Percentiles rank a stretch among this genome's conserved stretches.
These are phyloP conservation scores for Brachypalpus laphriformis DNA, from an alignment of 2,888 invertebrate species.

Conservation along the genomic window DNA sequence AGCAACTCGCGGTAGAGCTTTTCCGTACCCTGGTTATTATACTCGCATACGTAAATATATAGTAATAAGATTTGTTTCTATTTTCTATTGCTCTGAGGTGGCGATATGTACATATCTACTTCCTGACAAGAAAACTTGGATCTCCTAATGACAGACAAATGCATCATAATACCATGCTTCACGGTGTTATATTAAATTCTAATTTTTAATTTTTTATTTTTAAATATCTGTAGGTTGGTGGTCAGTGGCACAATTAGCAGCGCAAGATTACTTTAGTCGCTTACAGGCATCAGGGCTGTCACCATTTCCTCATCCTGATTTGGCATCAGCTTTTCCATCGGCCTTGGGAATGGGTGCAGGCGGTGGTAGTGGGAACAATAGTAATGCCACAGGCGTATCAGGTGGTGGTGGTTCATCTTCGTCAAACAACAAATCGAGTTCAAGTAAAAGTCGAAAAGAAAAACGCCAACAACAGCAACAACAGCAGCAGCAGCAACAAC, in stretches of 20 bases:
- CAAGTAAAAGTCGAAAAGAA: constrained; percentile 81
- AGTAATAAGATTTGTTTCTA: too few relatives aligned
- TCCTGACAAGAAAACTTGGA: neutral
- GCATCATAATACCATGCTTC: neutral
- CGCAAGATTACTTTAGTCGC: constrained; percentile 93
- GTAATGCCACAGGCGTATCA: constrained; percentile 79
- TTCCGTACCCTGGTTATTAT: too few relatives aligned
- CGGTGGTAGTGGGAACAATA: constrained; percentile 76
- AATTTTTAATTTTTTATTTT: neutral
- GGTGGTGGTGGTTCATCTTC: constrained; percentile 77
- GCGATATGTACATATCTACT: neutral
- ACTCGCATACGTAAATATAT: too few relatives aligned
- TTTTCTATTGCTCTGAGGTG: too few relatives aligned
- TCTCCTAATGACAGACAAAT: neutral
- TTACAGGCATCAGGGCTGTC: constrained; percentile 91
- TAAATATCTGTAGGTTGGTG: constrained; percentile 88
- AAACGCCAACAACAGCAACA: constrained; percentile 81
- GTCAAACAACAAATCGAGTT: constrained; percentile 80
- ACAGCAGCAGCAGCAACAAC: constrained; percentile 79
- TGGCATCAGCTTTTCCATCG: constrained; percentile 85
- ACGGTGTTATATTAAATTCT: neutral
- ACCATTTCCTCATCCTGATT: constrained; percentile 87
- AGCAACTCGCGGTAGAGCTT: too few relatives aligned
- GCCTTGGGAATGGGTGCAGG: constrained; percentile 79
- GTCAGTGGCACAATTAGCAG: constrained; percentile 95